phyloP scores from a whole-genome alignment of 1,140 invertebrate genomes.

The Musca vetustissima region DNA sequence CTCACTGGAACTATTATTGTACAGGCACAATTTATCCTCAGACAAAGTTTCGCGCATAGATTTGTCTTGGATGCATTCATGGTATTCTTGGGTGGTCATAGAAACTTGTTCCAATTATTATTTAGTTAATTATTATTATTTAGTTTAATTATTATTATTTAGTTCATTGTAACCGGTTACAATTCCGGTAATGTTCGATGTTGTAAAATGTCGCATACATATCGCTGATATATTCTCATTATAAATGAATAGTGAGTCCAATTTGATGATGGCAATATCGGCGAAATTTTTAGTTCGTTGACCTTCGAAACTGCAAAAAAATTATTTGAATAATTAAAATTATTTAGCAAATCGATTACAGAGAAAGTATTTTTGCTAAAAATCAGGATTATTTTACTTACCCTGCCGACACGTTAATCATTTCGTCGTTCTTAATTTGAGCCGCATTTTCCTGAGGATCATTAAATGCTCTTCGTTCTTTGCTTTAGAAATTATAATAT shows the following conservation, averaged over 20 bases:
- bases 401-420: too few relatives aligned
- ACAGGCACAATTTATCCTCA: constrained; percentile 38
- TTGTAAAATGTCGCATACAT: not conserved
- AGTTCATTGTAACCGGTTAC: constrained; percentile 55
- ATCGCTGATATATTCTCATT: not conserved
- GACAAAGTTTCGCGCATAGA: not conserved
- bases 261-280: constrained; percentile 25
- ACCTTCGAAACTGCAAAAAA: too few relatives aligned
- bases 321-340: too few relatives aligned
- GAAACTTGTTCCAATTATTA: constrained; percentile 32
- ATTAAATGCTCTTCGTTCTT: not conserved
- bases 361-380: too few relatives aligned
- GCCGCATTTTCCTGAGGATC: too few relatives aligned
- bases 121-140: too few relatives aligned
- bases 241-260: constrained; percentile 20
- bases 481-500: too few relatives aligned
- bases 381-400: too few relatives aligned
- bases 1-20: constrained; percentile 12
- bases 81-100: constrained; percentile 20
- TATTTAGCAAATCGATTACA: too few relatives aligned
- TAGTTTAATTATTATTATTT: constrained; percentile 21
- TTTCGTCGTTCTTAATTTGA: too few relatives aligned
- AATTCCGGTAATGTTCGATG: constrained; percentile 15
- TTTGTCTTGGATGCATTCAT: constrained; percentile 3
- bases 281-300: not conserved